Conservation (phyloP, 2,888 invertebrate species). For the Apamea monoglypha region DNA sequence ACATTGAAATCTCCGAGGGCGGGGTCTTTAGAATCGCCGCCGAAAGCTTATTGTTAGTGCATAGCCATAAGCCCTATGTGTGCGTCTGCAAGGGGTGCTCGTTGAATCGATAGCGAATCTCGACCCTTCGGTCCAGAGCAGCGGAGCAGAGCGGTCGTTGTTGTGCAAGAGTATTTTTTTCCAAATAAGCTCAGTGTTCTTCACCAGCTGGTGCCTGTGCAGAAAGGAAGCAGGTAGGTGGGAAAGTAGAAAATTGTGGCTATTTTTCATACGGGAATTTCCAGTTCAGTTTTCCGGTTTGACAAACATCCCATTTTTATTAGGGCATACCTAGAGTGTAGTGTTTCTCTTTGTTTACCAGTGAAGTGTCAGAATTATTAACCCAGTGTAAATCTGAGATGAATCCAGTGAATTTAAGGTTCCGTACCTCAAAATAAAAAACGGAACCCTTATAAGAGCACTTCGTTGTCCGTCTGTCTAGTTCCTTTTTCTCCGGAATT, state of each 20-base stretch:
- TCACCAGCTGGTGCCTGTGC: neutral
- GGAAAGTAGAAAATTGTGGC: neutral
- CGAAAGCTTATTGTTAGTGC: conserved; percentile 28
- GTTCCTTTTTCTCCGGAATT: too few species aligned
- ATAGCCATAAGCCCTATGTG: conserved; percentile 30
- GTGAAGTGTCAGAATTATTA: neutral
- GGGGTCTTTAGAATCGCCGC: neutral
- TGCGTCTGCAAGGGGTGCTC: conserved; percentile 17
- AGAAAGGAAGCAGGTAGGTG: conserved; percentile 15
- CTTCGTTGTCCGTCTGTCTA: too few species aligned
- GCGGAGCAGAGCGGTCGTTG: conserved; percentile 23
- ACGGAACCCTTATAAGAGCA: too few species aligned
- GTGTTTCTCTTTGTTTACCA: neutral
- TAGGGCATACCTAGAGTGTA: too few species aligned
- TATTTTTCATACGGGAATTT: conserved; percentile 5
- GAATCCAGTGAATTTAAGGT: neutral
- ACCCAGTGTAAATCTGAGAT: neutral
- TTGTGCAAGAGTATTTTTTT: neutral
- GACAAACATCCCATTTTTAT: neutral
- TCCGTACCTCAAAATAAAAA: neutral
- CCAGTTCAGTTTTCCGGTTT: neutral
- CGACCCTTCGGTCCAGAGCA: conserved; percentile 26
- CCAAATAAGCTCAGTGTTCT: conserved; percentile 7
- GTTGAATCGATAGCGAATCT: conserved; percentile 15
- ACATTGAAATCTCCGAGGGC: conserved; percentile 23